Percentiles rank a stretch among this genome's conserved stretches.
Conservation (phyloP, 2,888 invertebrate genomes). For the Tolmerus cingulatus region DNA sequence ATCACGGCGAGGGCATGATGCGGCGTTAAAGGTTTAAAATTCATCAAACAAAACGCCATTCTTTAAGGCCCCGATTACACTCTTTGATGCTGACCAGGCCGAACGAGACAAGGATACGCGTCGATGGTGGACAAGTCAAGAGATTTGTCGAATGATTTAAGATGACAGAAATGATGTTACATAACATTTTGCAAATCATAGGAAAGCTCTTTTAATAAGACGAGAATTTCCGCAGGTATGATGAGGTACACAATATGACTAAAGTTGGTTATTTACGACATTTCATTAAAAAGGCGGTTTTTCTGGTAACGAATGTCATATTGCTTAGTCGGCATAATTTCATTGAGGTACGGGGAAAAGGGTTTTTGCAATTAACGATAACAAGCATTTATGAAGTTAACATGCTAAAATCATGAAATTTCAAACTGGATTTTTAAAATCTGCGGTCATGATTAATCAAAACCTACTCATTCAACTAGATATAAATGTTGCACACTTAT, state of each 20-base stretch:
- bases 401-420: too few species aligned
- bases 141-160: slow-evolving; percentile 1
- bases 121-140: neutral
- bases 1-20: neutral
- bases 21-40: neutral
- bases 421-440: too few species aligned
- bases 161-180: neutral
- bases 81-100: neutral
- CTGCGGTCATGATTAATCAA: too few species aligned
- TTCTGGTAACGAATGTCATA: neutral
- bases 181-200: slow-evolving; percentile 14
- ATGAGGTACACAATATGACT: neutral
- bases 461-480: too few species aligned
- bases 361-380: neutral
- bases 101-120: neutral
- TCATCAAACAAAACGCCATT: neutral
- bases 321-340: neutral
- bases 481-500: too few species aligned
- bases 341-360: neutral
- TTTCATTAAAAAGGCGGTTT: neutral
- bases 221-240: neutral
- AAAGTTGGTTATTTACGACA: neutral
- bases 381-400: neutral
- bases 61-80: neutral
- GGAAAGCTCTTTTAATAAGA: neutral